Conservation (phyloP, 2,888 invertebrate genomes). For the Stenotaenia linearis region DNA sequence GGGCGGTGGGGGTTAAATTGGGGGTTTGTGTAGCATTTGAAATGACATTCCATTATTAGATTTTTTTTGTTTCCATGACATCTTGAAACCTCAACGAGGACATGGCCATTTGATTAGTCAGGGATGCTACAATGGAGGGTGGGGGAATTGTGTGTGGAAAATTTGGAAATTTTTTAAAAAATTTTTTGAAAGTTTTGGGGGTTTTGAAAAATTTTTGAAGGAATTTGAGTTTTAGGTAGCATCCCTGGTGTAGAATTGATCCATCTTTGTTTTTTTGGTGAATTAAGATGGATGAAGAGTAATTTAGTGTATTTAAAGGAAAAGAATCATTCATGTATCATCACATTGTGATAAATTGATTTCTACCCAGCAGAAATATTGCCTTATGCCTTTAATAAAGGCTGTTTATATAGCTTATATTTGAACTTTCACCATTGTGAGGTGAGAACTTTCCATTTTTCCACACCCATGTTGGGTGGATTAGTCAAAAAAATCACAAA, state of each 20-base stretch:
- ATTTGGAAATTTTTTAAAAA: background rate
- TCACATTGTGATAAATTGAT: background rate
- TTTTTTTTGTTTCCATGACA: background rate
- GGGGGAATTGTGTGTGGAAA: background rate
- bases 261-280: background rate
- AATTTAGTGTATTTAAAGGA: background rate
- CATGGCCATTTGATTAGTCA: background rate
- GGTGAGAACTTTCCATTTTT: conserved; percentile 24
- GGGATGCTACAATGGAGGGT: background rate
- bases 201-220: background rate
- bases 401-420: conserved; percentile 28
- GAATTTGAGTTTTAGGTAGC: too few species aligned
- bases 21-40: background rate
- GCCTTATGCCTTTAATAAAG: conserved; percentile 32
- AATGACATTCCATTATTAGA: background rate
- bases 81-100: background rate
- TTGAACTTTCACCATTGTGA: conserved; percentile 30
- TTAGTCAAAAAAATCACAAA: background rate
- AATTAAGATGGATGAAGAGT: background rate
- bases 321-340: background rate
- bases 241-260: background rate
- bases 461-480: conserved; percentile 31
- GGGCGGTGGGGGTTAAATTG: background rate
- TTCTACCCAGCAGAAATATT: background rate
- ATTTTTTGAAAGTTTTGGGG: background rate